Evolutionary conservation across 2,797 vertebrate species (phyloP).

Genomic region (Paratrypauchen microcephalus): DNA sequence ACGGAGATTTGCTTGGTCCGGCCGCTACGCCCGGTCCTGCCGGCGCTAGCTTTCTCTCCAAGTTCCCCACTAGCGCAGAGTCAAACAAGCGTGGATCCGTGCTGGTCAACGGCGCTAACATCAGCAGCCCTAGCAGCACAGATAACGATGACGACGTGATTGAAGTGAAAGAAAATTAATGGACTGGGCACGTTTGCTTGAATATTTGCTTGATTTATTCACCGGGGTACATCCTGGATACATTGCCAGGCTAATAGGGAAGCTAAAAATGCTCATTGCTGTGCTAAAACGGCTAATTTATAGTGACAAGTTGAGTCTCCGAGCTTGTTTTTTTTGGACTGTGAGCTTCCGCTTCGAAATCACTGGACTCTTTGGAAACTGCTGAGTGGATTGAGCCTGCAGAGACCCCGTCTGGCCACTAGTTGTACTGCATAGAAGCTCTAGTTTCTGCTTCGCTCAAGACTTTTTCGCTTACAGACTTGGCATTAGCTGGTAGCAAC

Average conservation of each 20-base stretch:
- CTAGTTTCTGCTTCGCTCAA: constrained; percentile 55
- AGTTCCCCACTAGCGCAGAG: constrained; percentile 75
- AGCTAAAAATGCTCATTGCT: not conserved
- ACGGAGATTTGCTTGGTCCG: constrained; percentile 80
- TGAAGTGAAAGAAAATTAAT: constrained; percentile 87
- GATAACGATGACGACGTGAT: constrained; percentile 81
- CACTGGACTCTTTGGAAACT: constrained; percentile 57
- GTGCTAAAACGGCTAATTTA: not conserved
- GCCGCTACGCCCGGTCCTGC: constrained; percentile 71
- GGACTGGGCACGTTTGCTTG: not conserved
- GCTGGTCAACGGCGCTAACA: constrained; percentile 49
- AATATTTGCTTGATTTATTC: constrained; percentile 8
- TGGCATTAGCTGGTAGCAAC: constrained; percentile 55
- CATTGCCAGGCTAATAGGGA: not conserved
- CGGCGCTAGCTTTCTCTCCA: constrained; percentile 83
- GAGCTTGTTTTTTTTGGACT: constrained; percentile 37
- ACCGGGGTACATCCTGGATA: constrained; percentile 31
- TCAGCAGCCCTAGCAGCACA: constrained; percentile 46
- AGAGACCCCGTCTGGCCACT: constrained; percentile 56
- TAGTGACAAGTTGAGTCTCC: not conserved
- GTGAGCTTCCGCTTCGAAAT: constrained; percentile 64
- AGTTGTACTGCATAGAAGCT: constrained; percentile 59
- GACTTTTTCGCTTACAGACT: constrained; percentile 42
- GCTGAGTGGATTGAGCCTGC: constrained; percentile 51
- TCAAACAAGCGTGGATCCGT: constrained; percentile 36